Percentiles rank a stretch among this genome's conserved stretches.
Conservation (phyloP, 1,140 invertebrate species). For the Oreohelix idahoensis region DNA sequence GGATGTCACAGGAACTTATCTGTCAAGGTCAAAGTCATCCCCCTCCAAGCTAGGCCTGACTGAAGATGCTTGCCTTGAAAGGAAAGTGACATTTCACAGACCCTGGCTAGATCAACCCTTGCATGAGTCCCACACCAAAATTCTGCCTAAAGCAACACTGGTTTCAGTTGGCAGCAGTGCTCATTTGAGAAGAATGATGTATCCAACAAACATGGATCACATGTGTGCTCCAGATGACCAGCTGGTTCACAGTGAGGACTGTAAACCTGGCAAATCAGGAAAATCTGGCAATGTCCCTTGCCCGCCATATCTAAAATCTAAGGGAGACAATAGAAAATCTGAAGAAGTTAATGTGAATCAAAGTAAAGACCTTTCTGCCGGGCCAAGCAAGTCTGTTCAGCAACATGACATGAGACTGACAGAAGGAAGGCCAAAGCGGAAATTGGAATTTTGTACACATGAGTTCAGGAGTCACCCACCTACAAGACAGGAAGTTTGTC, state of each 20-base stretch:
- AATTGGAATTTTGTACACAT: not conserved
- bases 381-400: not conserved
- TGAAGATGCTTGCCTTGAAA: not conserved
- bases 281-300: no score
- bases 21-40: not conserved
- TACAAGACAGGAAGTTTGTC: no score
- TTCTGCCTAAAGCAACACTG: not conserved
- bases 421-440: not conserved
- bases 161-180: not conserved
- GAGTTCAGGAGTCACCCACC: not conserved
- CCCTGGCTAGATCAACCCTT: not conserved
- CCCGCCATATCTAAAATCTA: no score
- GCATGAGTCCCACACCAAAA: not conserved
- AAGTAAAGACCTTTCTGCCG: not conserved
- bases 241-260: not conserved
- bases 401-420: not conserved
- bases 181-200: not conserved
- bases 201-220: not conserved
- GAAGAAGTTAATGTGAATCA: no score
- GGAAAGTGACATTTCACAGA: not conserved
- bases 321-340: no score
- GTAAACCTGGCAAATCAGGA: not conserved
- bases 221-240: not conserved
- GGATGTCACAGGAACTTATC: not conserved
- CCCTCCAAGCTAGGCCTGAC: not conserved